Base-by-base conservation (phyloP, 1,140 invertebrate genomes). In the Drosophila funebris region DNA sequence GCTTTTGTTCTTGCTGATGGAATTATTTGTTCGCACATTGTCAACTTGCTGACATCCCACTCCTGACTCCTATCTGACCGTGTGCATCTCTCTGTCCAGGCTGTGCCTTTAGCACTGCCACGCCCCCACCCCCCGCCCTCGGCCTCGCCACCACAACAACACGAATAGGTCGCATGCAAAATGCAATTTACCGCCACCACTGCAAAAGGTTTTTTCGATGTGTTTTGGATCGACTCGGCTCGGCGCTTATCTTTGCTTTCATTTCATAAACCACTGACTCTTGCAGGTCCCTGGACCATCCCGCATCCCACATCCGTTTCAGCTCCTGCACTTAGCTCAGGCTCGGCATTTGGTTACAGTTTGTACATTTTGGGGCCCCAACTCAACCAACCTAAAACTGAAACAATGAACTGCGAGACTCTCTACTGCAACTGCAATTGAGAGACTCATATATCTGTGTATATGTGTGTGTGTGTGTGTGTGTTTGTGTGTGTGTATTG, bases 21-120 rank as follows among this genome's bases (percentile, higher is more conserved):
- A 90, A 90, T 90, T 90, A 90, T 90, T 90, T 90, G 87, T 90
- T 90, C 87, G 87, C 87, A 90, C 87, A 90, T 90, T 90, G 87
- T 90, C 87, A 88, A 79, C 87, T 88, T 88, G 79, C 75, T 76
- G 77, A 79, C 76, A 84, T 52, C 72, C 71, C 77, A 70, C 9
- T 43, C 43, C 27, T 2, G 22, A 31, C 22, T 48, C 24, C 14
- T 69, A 77, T 79, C 60, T 70, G 81, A 20, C 69, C 52, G 56
- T 80, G 62, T 78, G 61, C 57, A 76, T 80, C 37, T 69, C 48
- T 73, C 27, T 56, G 44, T 63, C 27, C 46, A 54, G 46, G 33
- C 63, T 53, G 27, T 24, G 54, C 46, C 54, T 52, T 61, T 43
- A 50, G 46, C 67, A 46, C 43, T 48, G 41, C n/a, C 33, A 13